phyloP scores from a whole-genome alignment of 2,113 vertebrate species.

The Leptosomus discolor region DNA sequence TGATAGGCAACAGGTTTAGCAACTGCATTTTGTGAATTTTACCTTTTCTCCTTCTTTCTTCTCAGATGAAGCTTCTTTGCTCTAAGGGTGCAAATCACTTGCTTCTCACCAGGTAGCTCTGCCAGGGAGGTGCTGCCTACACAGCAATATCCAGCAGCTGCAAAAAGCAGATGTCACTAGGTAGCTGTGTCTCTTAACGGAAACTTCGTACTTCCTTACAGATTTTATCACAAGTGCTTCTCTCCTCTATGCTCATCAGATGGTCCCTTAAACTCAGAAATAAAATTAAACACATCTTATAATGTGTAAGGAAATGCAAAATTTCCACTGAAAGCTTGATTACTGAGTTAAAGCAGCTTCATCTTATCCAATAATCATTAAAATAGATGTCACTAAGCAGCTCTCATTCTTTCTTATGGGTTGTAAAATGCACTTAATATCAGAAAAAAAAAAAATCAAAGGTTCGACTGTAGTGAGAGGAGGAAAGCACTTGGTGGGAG shows the following conservation, averaged over 20 bases:
- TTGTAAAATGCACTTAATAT: background rate
- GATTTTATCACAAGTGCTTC: background rate
- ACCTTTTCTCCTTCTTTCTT: conserved; percentile 17
- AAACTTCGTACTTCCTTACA: conserved; percentile 32
- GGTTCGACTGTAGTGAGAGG: background rate
- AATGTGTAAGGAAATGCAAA: background rate
- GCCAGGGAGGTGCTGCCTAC: background rate
- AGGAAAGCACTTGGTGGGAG: background rate
- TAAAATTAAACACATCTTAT: background rate
- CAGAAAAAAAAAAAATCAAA: background rate
- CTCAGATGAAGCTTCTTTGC: background rate
- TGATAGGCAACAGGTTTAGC: background rate
- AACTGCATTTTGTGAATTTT: background rate
- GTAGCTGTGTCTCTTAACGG: background rate
- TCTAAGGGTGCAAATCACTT: background rate
- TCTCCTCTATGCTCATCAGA: background rate
- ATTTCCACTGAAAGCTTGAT: background rate
- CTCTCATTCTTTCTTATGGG: background rate
- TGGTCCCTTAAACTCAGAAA: background rate
- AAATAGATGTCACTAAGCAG: background rate
- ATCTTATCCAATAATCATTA: background rate
- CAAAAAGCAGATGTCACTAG: background rate
- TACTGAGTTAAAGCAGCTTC: background rate
- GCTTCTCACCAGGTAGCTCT: conserved; percentile 1
- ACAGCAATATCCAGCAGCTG: background rate